Conservation (phyloP, 1,140 invertebrate species). For the Dendroctonus ponderosae region DNA sequence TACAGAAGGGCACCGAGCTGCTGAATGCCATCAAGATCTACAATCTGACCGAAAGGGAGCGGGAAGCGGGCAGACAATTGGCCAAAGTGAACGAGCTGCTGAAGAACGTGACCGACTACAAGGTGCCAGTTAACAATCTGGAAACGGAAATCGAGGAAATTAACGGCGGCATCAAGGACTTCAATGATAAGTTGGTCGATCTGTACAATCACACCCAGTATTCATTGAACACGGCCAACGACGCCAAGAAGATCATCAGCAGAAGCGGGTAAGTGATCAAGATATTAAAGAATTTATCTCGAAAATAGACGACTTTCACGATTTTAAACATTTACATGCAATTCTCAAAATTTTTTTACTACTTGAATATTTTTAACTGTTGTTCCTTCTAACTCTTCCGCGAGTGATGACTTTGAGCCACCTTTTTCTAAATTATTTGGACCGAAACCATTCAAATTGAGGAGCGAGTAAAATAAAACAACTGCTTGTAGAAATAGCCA, state of each 20-base stretch:
- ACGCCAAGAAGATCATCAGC: slow-evolving; percentile 63
- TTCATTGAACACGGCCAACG: slow-evolving; percentile 59
- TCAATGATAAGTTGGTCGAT: slow-evolving; percentile 70
- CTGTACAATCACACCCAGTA: slow-evolving; percentile 66
- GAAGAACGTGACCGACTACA: slow-evolving; percentile 65
- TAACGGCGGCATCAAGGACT: slow-evolving; percentile 59
- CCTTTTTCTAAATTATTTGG: too few relatives aligned
- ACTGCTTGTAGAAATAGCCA: too few relatives aligned
- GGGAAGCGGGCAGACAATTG: slow-evolving; percentile 58
- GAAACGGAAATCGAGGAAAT: slow-evolving; percentile 55
- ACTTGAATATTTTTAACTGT: too few relatives aligned
- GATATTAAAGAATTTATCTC: neutral
- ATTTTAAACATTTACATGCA: too few relatives aligned
- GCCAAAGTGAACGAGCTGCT: slow-evolving; percentile 64
- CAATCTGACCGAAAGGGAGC: slow-evolving; percentile 53
- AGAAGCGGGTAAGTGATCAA: slow-evolving; percentile 53
- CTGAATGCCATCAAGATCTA: slow-evolving; percentile 65
- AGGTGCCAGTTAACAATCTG: slow-evolving; percentile 64
- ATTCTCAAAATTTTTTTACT: too few relatives aligned
- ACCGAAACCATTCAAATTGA: too few relatives aligned
- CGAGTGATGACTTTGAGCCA: too few relatives aligned
- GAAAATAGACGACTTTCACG: too few relatives aligned
- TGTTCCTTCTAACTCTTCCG: too few relatives aligned
- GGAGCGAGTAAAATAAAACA: too few relatives aligned
- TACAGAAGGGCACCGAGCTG: slow-evolving; percentile 70